A percentile compares a stretch with the other conserved stretches of the same genome.
Evolutionary conservation across 2,888 invertebrate species (phyloP).

Genomic region (Oscheius onirici): DNA sequence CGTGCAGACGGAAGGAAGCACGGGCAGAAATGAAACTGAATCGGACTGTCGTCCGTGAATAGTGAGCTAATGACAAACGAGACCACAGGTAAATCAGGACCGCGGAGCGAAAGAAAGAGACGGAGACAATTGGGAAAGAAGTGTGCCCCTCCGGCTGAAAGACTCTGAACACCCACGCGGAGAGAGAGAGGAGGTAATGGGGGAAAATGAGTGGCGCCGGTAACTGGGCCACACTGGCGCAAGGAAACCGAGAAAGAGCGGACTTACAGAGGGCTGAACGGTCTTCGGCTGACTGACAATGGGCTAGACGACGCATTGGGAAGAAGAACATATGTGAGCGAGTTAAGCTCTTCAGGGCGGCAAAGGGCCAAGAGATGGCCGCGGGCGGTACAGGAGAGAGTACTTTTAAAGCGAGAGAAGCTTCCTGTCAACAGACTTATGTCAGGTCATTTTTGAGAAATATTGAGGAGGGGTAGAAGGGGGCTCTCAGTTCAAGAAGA

Average conservation of each 20-base stretch:
- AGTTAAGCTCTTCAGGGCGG: background rate
- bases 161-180: background rate
- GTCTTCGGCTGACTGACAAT: slow-evolving; percentile 16
- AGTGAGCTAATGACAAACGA: too few relatives aligned
- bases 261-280: slow-evolving; percentile 17
- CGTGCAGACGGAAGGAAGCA: background rate
- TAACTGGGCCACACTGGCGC: slow-evolving; percentile 10
- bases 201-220: slow-evolving; percentile 26
- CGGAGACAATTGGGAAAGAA: background rate
- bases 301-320: slow-evolving; percentile 21
- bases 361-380: slow-evolving; percentile 5
- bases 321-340: background rate
- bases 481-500: too few relatives aligned
- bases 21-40: background rate
- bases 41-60: background rate
- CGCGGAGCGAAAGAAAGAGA: background rate
- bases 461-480: too few relatives aligned
- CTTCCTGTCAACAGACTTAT: too few relatives aligned
- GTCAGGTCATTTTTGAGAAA: too few relatives aligned
- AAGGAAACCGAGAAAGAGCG: background rate
- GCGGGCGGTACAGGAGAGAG: background rate
- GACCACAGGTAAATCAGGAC: background rate
- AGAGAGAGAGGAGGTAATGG: background rate
- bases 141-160: background rate
- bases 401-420: too few relatives aligned